A percentile compares a stretch with the other conserved stretches of the same genome.
These are phyloP conservation scores for Anorthoa munda DNA, from an alignment of 2,888 invertebrate genomes.

Conservation along the genomic window DNA sequence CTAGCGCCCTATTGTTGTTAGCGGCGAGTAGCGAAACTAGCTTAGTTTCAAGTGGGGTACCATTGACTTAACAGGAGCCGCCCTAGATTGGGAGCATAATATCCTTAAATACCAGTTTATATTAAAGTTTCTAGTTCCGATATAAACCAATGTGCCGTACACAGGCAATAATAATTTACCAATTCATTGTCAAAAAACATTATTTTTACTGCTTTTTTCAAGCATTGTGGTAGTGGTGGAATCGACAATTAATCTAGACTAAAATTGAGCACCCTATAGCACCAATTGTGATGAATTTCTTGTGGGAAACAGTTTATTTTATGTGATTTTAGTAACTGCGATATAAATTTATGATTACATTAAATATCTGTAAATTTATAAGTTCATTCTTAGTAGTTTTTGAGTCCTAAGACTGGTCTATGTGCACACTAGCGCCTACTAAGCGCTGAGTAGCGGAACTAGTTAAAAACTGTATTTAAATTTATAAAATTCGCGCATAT, in stretches of 20 bases:
- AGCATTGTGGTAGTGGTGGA: constrained; percentile 38
- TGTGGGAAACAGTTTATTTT: constrained; percentile 43
- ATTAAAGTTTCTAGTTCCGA: not conserved
- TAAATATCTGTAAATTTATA: too few species aligned
- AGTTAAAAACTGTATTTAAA: not conserved
- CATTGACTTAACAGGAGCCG: too few species aligned
- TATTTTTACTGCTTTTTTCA: not conserved
- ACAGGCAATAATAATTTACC: not conserved
- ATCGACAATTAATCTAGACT: constrained; percentile 50
- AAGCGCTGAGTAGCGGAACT: constrained; percentile 17
- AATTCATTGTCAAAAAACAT: not conserved
- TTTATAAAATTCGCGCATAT: not conserved
- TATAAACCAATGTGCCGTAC: not conserved
- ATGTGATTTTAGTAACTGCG: constrained; percentile 43
- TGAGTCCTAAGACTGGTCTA: not conserved
- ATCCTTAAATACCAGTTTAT: not conserved
- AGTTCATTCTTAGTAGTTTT: not conserved
- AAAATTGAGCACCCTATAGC: constrained; percentile 83
- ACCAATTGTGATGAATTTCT: constrained; percentile 74
- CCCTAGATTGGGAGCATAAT: not conserved
- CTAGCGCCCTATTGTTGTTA: constrained; percentile 8
- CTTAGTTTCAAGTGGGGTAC: not conserved
- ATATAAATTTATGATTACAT: constrained; percentile 28
- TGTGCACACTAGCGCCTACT: not conserved
- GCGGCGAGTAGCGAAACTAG: constrained; percentile 41